A percentile compares a stretch with the other conserved stretches of the same genome.
Evolutionary conservation across 2,797 vertebrate genomes (phyloP).

Genomic region (Sardinella longiceps): DNA sequence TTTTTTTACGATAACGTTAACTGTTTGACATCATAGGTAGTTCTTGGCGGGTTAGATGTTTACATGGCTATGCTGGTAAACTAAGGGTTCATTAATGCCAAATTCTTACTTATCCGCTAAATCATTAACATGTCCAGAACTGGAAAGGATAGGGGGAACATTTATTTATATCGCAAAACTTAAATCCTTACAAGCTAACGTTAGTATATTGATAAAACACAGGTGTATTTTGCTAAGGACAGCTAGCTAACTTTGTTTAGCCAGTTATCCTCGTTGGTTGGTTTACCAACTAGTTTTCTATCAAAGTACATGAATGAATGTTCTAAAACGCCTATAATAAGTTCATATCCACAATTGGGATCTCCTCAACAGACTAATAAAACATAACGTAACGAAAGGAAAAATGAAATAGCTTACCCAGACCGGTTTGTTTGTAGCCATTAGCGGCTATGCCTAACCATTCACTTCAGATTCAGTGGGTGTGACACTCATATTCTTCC

Average conservation of each 20-base stretch:
- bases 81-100: background rate
- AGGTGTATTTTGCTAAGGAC: background rate
- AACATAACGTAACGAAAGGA: background rate
- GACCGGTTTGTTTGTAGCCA: constrained; percentile 44
- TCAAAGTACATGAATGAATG: background rate
- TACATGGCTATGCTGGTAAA: background rate
- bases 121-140: background rate
- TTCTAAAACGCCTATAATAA: background rate
- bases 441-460: constrained; percentile 37
- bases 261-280: background rate
- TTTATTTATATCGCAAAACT: background rate
- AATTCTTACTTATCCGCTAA: background rate
- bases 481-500: constrained; percentile 46
- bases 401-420: constrained; percentile 33
- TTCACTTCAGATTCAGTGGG: constrained; percentile 40
- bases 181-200: background rate
- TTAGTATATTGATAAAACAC: background rate
- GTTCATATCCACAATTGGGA: background rate
- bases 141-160: background rate
- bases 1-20: background rate
- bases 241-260: background rate
- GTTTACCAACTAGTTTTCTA: constrained; percentile 21
- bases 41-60: background rate
- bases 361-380: background rate
- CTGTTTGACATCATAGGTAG: background rate